Base-by-base conservation (phyloP, 1,140 invertebrate genomes). In the Achroia grisella region DNA sequence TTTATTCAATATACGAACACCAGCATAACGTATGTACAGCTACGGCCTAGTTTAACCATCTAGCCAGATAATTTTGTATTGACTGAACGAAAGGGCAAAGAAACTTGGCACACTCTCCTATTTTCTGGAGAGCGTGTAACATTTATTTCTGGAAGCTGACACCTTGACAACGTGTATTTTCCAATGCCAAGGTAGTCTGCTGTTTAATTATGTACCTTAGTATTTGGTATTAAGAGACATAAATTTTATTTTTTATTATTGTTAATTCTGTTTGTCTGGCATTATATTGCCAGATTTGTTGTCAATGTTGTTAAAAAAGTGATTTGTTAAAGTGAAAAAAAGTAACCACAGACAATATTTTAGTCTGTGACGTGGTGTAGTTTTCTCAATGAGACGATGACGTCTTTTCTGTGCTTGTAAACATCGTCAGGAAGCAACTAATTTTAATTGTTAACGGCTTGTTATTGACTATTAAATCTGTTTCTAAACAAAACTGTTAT, bases 101-200 rank as follows among this genome's bases (percentile, higher is more conserved):
- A 67, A 62, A 61, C 49, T 82, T 82, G 78, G 78, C 78, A 82
- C 62, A 36, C 40, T 39, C 30, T 42, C 43, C 52, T 41, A 23
- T 37, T 48, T 62, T 55, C 74, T 77, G 71, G 75, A 60, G 53
- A 76, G 65, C 54, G 61, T 74, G 68, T 75, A 73, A 77, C 50
- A 77, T 74, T 76, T 82, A 82, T 82, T 82, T 79, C 78, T 82
- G 78, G 75, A 82, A 71, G 57, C 54, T 54, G 53, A 56, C 55
- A 56, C 55, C 51, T 57, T 62, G 52, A 54, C 59, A 48, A 52
- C 44, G 39, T 37, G 17, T 6, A 37, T 43, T 39, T 48, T 28
- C 40, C 44, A 48, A 43, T 44, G 49, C 39, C 17, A 48, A 48
- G 45, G 45, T 17, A 30, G 41, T 30, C 8, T 31, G 8, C 8